These are phyloP conservation scores for Amniataba percoides DNA, from an alignment of 2,797 vertebrate genomes.

Conservation along the genomic window DNA sequence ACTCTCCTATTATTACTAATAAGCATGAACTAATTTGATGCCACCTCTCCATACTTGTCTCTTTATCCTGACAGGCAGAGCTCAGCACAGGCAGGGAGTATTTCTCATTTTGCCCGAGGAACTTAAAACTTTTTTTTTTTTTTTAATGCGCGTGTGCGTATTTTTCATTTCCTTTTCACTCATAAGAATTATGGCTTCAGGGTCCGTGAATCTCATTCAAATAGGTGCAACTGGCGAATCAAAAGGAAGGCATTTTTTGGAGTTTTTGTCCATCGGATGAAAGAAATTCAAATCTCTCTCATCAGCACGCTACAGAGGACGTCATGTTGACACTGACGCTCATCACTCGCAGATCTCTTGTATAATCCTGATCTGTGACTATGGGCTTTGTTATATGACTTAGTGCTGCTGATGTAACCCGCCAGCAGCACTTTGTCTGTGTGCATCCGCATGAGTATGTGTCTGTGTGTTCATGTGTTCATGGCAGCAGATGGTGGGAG, in stretches of 20 bases:
- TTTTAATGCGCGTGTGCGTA: not conserved
- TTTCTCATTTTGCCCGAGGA: slow-evolving; percentile 37
- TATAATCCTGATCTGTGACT: slow-evolving; percentile 74
- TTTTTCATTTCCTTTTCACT: slow-evolving; percentile 64
- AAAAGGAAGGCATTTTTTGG: slow-evolving; percentile 43
- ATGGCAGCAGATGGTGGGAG: slow-evolving; percentile 77
- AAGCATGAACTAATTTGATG: slow-evolving; percentile 47
- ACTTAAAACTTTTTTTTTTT: slow-evolving; percentile 11
- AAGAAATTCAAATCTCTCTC: slow-evolving; percentile 44
- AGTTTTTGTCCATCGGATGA: slow-evolving; percentile 50
- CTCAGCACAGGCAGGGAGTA: slow-evolving; percentile 37
- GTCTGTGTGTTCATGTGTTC: slow-evolving; percentile 54
- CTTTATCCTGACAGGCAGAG: slow-evolving; percentile 47
- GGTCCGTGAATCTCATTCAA: slow-evolving; percentile 43
- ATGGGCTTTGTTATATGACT: slow-evolving; percentile 73
- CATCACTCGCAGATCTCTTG: slow-evolving; percentile 53
- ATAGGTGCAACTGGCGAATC: slow-evolving; percentile 56
- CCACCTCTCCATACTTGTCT: slow-evolving; percentile 24
- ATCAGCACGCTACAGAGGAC: slow-evolving; percentile 33
- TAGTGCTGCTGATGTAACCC: slow-evolving; percentile 72
- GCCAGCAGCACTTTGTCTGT: slow-evolving; percentile 65
- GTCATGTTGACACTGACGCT: slow-evolving; percentile 49
- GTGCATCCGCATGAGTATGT: slow-evolving; percentile 38
- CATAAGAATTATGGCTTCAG: slow-evolving; percentile 46
- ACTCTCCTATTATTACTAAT: slow-evolving; percentile 35